phyloP scores from a whole-genome alignment of 2,113 vertebrate species.

The Strigops habroptila region DNA sequence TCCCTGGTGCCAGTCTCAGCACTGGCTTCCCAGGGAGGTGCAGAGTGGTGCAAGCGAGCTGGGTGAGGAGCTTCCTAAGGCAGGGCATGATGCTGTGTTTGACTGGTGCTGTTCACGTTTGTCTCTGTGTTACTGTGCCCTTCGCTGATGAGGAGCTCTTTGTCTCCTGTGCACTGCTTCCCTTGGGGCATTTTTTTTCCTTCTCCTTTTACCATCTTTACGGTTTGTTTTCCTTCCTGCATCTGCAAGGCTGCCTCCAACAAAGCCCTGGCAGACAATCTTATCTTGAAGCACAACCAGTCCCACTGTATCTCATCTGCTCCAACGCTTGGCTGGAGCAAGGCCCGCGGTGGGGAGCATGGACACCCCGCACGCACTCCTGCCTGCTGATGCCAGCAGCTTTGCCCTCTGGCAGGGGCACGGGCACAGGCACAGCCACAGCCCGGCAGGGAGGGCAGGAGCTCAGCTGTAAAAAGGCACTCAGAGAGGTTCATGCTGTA shows the following conservation, averaged over 20 bases:
- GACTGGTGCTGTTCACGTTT: neutral
- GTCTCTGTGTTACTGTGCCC: neutral
- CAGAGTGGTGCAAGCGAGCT: fast-evolving
- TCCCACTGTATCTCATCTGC: neutral
- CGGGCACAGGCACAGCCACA: fast-evolving
- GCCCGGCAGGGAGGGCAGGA: neutral
- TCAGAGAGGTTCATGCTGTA: fast-evolving
- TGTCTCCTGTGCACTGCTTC: neutral
- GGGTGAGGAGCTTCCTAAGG: neutral
- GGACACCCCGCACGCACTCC: fast-evolving
- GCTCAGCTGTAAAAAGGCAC: fast-evolving
- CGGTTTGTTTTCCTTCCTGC: slow-evolving; percentile 38
- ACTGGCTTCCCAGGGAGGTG: neutral
- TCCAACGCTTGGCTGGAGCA: neutral
- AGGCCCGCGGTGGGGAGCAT: fast-evolving
- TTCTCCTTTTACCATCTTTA: slow-evolving; percentile 33
- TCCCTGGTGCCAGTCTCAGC: neutral
- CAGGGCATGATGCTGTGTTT: neutral
- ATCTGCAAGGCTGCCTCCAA: slow-evolving; percentile 20
- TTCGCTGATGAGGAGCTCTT: neutral
- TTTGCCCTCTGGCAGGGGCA: neutral
- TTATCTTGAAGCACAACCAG: slow-evolving; percentile 41
- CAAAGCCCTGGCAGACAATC: slow-evolving; percentile 39
- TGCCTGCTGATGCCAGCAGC: fast-evolving
- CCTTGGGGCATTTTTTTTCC: neutral